These are phyloP conservation scores for Tachysurus fulvidraco DNA, from an alignment of 2,113 vertebrate genomes.

Conservation along the genomic window DNA sequence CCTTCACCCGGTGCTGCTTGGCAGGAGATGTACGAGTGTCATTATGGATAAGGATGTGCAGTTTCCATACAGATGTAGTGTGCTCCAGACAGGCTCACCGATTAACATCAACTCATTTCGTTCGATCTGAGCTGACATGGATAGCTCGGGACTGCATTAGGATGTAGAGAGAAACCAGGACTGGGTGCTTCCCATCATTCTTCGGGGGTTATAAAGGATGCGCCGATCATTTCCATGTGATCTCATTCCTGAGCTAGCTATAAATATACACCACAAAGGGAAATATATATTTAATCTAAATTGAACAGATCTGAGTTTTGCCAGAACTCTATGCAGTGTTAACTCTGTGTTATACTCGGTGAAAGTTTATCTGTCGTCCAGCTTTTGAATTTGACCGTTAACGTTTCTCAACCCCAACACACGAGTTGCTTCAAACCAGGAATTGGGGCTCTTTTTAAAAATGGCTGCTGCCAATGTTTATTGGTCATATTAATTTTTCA, in stretches of 20 bases:
- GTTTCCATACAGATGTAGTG: conserved; percentile 64
- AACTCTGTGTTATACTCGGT: background rate
- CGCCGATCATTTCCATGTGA: background rate
- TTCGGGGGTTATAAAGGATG: background rate
- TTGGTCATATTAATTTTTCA: background rate
- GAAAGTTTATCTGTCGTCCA: background rate
- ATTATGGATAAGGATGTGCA: conserved; percentile 62
- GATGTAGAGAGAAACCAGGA: background rate
- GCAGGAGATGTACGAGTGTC: conserved; percentile 64
- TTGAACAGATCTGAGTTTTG: background rate
- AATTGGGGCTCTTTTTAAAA: background rate
- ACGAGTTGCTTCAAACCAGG: background rate
- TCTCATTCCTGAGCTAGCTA: no score
- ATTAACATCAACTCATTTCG: conserved; percentile 60
- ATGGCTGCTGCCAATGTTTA: background rate
- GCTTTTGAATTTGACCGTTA: background rate
- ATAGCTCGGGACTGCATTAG: conserved; percentile 5
- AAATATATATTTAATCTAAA: background rate
- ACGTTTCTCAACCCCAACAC: background rate
- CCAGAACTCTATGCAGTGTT: background rate
- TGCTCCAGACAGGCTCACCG: conserved; percentile 50
- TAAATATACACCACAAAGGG: background rate
- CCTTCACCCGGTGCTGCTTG: background rate
- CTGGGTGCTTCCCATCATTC: background rate
- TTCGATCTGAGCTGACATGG: conserved; percentile 15